Conservation (phyloP, 2,888 invertebrate genomes). For the Brachynemurus nebulosus region DNA sequence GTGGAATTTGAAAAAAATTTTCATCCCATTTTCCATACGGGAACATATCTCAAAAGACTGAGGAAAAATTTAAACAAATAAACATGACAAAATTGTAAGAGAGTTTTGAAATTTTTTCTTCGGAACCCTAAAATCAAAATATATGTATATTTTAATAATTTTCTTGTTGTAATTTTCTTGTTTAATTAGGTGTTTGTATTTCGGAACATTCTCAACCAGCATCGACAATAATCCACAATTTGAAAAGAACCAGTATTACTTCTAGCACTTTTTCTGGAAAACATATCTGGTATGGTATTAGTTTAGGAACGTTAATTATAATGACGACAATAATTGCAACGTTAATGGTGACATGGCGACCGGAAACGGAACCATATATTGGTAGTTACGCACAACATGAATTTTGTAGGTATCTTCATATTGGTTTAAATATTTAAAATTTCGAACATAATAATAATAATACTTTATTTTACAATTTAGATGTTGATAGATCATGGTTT, state of each 20-base stretch:
- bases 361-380: background rate
- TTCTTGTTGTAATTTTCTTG: too few species aligned
- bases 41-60: too few species aligned
- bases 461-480: background rate
- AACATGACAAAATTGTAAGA: too few species aligned
- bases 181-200: background rate
- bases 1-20: too few species aligned
- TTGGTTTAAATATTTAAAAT: too few species aligned
- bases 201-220: background rate
- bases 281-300: constrained; percentile 8
- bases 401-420: background rate
- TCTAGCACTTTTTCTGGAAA: constrained; percentile 5
- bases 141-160: too few species aligned
- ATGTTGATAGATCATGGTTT: background rate
- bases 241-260: background rate
- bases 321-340: constrained; percentile 6
- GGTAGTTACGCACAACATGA: background rate
- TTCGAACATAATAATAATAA: too few species aligned
- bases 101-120: too few species aligned
- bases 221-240: background rate
- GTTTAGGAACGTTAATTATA: constrained; percentile 4
- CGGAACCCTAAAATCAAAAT: too few species aligned
- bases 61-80: too few species aligned
- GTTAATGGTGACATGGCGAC: constrained; percentile 5
- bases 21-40: too few species aligned